Evolutionary conservation across 2,888 invertebrate species (phyloP), one percentile per base, ranked within the genome.

Genomic region (Ptilodon capucinus): DNA sequence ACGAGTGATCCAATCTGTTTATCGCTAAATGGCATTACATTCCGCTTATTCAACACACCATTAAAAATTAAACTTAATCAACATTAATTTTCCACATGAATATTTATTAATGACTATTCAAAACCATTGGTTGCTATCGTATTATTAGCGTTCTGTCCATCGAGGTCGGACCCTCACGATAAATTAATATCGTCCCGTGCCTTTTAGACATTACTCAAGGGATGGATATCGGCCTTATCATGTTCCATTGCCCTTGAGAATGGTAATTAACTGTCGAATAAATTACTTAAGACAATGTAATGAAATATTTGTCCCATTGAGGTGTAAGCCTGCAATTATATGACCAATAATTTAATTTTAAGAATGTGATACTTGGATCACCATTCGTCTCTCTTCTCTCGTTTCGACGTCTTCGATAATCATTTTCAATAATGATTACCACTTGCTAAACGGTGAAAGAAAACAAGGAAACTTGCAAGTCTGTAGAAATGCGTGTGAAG

Each of bases 101-200:
- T 50, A 57, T 46, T 35, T 39, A 50, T n/a, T n/a, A n/a, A n/a
- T 44, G 48, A 54, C 60, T 44, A 48, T 44, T 51, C 28, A 42
- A 51, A 45, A 44, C 44, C 30, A 28, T n/a, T 48, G 49, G 38
- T 47, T 57, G 51, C 57, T 65, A 46, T 23, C 14, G 17, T 36
- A 46, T 40, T 43, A 38, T 39, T 25, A 46, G 21, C 11, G 0
- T 23, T 16, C 35, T 34, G 16, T 48, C 35, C 40, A 42, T 41
- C 45, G 48, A 47, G 62, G 68, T 63, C 65, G 54, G 63, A 63
- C 64, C 41, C 23, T 45, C 40, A 50, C 48, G 40, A 48, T 60
- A 62, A 38, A 72, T 74, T 68, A 71, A 72, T 66, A 65, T 63
- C 46, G 51, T 58, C 63, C 64, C 58, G 57, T 55, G 60, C 60